These are phyloP conservation scores for Drosophila subquinaria DNA, from an alignment of 2,888 invertebrate species.

Conservation along the genomic window DNA sequence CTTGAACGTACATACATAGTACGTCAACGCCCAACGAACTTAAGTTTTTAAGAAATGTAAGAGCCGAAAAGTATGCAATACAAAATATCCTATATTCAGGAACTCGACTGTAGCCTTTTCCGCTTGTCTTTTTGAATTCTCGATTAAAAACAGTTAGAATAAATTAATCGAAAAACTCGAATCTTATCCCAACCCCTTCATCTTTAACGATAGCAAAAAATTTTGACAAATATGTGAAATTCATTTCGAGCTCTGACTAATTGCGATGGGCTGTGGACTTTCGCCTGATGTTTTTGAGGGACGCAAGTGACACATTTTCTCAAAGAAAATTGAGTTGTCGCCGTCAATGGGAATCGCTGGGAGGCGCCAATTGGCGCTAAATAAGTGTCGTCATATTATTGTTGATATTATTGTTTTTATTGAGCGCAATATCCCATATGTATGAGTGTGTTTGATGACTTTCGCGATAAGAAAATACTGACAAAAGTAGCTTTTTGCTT, in stretches of 20 bases:
- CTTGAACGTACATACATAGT: too few relatives aligned
- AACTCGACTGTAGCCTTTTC: too few relatives aligned
- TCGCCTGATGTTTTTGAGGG: too few relatives aligned
- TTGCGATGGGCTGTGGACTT: too few relatives aligned
- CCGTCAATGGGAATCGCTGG: constrained; percentile 30
- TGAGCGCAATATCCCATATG: constrained; percentile 13
- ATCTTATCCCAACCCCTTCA: neutral
- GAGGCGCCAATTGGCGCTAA: constrained; percentile 36
- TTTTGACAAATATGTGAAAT: constrained; percentile 19
- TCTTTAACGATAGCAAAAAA: neutral
- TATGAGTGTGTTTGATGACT: neutral
- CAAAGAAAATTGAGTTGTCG: constrained; percentile 19
- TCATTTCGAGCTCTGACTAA: constrained; percentile 10
- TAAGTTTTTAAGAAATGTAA: too few relatives aligned
- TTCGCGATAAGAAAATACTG: constrained; percentile 8
- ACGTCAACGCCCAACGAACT: too few relatives aligned
- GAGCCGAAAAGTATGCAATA: too few relatives aligned
- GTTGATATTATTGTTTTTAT: constrained; percentile 20
- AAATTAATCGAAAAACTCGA: neutral
- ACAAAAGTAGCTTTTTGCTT: constrained; percentile 1
- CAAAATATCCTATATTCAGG: too few relatives aligned
- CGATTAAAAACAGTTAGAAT: neutral
- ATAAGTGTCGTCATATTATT: constrained; percentile 27
- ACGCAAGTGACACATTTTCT: neutral
- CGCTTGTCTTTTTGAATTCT: too few relatives aligned